Evolutionary conservation across 2,113 vertebrate genomes (phyloP).

Genomic region (Trematocara stigmaticum): DNA sequence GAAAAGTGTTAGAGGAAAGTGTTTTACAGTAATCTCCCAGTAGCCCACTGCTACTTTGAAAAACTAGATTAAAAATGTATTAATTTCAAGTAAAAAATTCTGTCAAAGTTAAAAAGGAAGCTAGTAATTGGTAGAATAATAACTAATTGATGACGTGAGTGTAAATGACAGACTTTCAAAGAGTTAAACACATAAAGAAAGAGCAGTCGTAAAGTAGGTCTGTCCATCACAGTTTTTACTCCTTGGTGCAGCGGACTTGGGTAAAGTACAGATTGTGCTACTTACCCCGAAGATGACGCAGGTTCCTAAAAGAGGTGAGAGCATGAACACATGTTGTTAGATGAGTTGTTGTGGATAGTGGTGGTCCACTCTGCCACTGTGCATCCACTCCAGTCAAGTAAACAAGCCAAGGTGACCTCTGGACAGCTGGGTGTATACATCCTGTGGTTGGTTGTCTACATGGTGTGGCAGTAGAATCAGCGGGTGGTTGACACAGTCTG

Average conservation of each 20-base stretch:
- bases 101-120: conserved; percentile 41
- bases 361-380: conserved; percentile 28
- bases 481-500: conserved; percentile 56
- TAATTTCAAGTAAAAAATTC: conserved; percentile 59
- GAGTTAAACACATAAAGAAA: conserved; percentile 13
- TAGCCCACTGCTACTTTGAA: conserved; percentile 30
- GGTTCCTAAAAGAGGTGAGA: conserved; percentile 7
- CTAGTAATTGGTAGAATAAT: conserved; percentile 48
- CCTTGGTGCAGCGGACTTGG: background rate
- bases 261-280: conserved; percentile 38
- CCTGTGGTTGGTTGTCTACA: conserved; percentile 45
- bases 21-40: conserved; percentile 4
- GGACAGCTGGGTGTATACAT: conserved; percentile 58
- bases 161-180: conserved; percentile 58
- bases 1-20: background rate
- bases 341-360: conserved; percentile 8
- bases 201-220: background rate
- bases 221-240: conserved; percentile 2
- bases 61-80: conserved; percentile 53
- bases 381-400: conserved; percentile 43
- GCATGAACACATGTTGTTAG: background rate
- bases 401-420: conserved; percentile 71
- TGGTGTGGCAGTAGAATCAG: conserved; percentile 39
- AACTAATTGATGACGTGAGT: conserved; percentile 56
- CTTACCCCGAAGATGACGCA: conserved; percentile 24